Evolutionary conservation across 2,888 invertebrate species (phyloP).

Genomic region (Fragum sueziense): DNA sequence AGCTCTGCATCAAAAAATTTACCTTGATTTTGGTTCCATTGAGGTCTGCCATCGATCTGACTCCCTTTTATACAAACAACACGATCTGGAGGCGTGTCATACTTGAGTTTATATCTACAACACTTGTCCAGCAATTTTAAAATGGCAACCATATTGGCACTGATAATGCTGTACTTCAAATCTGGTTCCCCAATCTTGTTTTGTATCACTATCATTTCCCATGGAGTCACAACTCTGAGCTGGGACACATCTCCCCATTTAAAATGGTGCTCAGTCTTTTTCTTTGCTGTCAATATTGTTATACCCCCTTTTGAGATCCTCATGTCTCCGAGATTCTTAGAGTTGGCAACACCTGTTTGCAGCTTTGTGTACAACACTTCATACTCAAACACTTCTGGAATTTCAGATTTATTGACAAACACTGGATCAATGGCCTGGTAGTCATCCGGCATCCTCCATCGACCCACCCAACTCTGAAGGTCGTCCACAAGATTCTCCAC

Average conservation of each 20-base stretch:
- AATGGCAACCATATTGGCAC: constrained; percentile 62
- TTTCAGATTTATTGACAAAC: constrained; percentile 62
- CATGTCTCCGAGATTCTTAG: constrained; percentile 57
- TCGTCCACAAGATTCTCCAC: constrained; percentile 68
- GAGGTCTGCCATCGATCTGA: not conserved
- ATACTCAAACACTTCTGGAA: constrained; percentile 66
- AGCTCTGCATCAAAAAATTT: not conserved
- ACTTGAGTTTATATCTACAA: constrained; percentile 62
- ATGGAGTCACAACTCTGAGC: constrained; percentile 67
- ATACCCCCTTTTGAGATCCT: constrained; percentile 64
- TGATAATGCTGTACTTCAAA: constrained; percentile 61
- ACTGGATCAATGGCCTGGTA: constrained; percentile 61
- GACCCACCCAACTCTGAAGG: constrained; percentile 72
- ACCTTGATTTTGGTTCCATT: not conserved
- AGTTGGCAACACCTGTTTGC: constrained; percentile 48
- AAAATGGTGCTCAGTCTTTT: constrained; percentile 63
- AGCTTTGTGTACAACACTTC: constrained; percentile 66
- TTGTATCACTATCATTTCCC: constrained; percentile 65
- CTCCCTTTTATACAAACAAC: constrained; percentile 26
- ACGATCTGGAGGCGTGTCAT: constrained; percentile 48
- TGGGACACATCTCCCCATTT: constrained; percentile 65
- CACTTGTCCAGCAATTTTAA: constrained; percentile 58
- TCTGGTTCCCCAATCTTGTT: constrained; percentile 69
- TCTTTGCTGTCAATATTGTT: constrained; percentile 59
- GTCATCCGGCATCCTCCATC: constrained; percentile 67